Percentiles rank a stretch among this genome's conserved stretches.
Evolutionary conservation across 2,888 invertebrate genomes (phyloP).

Genomic region (Psococerastis gibbosa): DNA sequence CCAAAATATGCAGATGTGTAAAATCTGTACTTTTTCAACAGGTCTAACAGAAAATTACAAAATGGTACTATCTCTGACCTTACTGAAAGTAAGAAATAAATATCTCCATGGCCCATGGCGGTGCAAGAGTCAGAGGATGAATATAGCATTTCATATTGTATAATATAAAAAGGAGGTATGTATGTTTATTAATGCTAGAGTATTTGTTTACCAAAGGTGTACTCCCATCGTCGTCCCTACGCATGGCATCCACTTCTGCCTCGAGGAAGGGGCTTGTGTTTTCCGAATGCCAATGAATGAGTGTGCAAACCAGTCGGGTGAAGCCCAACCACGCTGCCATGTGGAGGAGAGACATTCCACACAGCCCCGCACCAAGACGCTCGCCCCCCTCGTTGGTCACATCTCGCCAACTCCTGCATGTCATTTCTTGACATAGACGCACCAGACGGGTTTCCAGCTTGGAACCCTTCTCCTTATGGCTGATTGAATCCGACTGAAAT

Average conservation of each 20-base stretch:
- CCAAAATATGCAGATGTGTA: no score
- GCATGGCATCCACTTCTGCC: slow-evolving; percentile 80
- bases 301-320: slow-evolving; percentile 57
- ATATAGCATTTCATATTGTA: slow-evolving; percentile 7
- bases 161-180: slow-evolving; percentile 13
- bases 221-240: slow-evolving; percentile 72
- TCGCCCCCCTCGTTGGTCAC: slow-evolving; percentile 19
- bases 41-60: no score
- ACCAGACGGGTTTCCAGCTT: slow-evolving; percentile 78
- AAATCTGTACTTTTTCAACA: no score
- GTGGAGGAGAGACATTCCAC: slow-evolving; percentile 66
- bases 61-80: no score
- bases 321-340: slow-evolving; percentile 82
- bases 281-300: slow-evolving; percentile 75
- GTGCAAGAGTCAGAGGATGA: background rate
- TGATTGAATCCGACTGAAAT: slow-evolving; percentile 1
- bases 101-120: no score
- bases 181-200: background rate
- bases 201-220: slow-evolving; percentile 58
- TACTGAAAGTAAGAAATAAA: no score
- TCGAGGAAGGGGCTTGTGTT: slow-evolving; percentile 72
- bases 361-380: slow-evolving; percentile 30
- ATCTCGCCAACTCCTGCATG: slow-evolving; percentile 38
- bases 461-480: slow-evolving; percentile 24
- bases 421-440: slow-evolving; percentile 60